These are phyloP conservation scores for Metopolophium dirhodum DNA, from an alignment of 1,140 invertebrate genomes.

Conservation along the genomic window DNA sequence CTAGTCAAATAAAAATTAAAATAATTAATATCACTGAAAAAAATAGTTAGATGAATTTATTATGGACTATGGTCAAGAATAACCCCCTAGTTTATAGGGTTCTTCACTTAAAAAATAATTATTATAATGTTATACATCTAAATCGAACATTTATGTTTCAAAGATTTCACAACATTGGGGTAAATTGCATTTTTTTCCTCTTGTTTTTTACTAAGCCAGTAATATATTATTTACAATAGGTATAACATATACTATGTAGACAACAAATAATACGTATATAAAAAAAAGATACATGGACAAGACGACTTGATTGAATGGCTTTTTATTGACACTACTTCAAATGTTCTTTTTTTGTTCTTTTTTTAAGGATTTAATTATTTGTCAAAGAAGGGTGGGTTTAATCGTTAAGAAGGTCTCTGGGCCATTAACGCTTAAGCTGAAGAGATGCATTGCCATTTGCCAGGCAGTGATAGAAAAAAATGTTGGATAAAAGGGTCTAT, in stretches of 20 bases:
- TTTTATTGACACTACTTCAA: too few species aligned
- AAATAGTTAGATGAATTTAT: neutral
- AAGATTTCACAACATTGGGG: neutral
- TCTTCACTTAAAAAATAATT: neutral
- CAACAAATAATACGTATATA: neutral
- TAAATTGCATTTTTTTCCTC: neutral
- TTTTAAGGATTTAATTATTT: too few species aligned
- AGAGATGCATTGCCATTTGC: too few species aligned
- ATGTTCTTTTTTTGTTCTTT: too few species aligned
- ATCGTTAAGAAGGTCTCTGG: too few species aligned
- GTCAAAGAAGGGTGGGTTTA: too few species aligned
- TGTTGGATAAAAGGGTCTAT: too few species aligned
- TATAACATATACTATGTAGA: neutral
- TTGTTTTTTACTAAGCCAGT: neutral
- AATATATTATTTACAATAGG: neutral
- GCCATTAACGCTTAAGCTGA: too few species aligned
- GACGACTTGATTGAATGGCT: too few species aligned
- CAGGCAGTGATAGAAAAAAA: too few species aligned
- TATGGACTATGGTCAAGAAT: neutral
- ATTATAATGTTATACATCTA: neutral
- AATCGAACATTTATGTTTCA: neutral
- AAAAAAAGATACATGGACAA: too few species aligned
- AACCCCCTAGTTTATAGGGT: neutral
- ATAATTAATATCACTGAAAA: neutral
- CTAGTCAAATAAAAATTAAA: neutral